Percentiles rank a stretch among this genome's conserved stretches.
Conservation (phyloP, 2,888 invertebrate genomes). For the Prosapia bicincta region DNA sequence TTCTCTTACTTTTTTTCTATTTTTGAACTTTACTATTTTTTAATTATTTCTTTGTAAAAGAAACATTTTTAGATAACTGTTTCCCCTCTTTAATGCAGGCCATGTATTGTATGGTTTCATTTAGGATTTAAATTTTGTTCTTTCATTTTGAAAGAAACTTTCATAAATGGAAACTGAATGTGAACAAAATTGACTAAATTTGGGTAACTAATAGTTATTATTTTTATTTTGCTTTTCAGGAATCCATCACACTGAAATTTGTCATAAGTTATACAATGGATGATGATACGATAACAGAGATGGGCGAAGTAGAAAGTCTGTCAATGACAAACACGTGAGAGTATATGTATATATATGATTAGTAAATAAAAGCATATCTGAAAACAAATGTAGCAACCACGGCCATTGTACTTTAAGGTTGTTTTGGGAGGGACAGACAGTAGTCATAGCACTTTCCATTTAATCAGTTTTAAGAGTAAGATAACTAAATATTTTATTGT, state of each 20-base stretch:
- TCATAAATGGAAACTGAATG: too few species aligned
- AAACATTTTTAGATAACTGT: too few species aligned
- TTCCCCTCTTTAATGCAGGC: too few species aligned
- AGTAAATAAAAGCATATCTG: neutral
- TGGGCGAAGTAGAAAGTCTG: constrained; percentile 60
- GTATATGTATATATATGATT: neutral
- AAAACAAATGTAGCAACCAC: neutral
- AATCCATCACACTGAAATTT: constrained; percentile 61
- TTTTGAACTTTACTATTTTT: too few species aligned
- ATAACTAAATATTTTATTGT: too few species aligned
- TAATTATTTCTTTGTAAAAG: too few species aligned
- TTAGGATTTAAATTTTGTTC: too few species aligned
- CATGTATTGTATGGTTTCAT: too few species aligned
- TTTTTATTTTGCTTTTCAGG: constrained; percentile 43
- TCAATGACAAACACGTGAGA: neutral
- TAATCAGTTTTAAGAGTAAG: neutral
- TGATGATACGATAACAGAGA: constrained; percentile 72
- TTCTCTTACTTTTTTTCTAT: too few species aligned
- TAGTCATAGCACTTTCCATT: neutral
- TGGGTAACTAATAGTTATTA: too few species aligned
- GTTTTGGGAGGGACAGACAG: neutral
- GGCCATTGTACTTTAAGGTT: neutral
- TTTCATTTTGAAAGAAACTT: too few species aligned
- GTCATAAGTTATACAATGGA: constrained; percentile 74
- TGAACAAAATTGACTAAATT: too few species aligned